These are phyloP conservation scores for Ginglymostoma cirratum DNA, from an alignment of 2,113 vertebrate species.

Conservation along the genomic window DNA sequence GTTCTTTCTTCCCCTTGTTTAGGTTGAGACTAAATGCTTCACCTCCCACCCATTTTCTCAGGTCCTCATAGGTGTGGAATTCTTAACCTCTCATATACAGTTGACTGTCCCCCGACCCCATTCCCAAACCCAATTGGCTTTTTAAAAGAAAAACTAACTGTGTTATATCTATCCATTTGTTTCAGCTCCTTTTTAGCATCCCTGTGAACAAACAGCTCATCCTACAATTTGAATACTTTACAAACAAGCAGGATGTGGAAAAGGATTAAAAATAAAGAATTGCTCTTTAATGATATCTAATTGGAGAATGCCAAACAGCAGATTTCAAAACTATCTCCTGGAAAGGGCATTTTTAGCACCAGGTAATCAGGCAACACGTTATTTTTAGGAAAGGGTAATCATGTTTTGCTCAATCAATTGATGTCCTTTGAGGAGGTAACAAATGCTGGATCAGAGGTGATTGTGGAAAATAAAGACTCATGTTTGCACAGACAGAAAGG, in stretches of 20 bases:
- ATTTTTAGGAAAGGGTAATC: too few species aligned
- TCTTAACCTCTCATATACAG: neutral
- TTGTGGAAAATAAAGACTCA: too few species aligned
- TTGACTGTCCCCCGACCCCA: too few species aligned
- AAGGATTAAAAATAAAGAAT: neutral
- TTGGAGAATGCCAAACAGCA: neutral
- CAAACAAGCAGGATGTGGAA: neutral
- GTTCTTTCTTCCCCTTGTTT: neutral
- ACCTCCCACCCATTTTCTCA: neutral
- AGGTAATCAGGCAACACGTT: neutral
- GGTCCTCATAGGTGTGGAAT: neutral
- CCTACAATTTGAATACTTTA: neutral
- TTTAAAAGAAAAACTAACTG: neutral
- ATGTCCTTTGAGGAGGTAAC: too few species aligned
- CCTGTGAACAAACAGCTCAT: neutral
- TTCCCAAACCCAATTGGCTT: neutral
- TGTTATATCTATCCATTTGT: neutral
- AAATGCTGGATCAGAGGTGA: too few species aligned
- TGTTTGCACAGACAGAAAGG: too few species aligned
- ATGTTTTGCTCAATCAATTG: too few species aligned
- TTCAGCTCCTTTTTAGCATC: neutral
- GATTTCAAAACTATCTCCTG: neutral
- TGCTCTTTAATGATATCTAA: neutral
- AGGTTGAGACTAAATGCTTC: neutral
- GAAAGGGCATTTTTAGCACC: neutral